These are phyloP conservation scores for Chlamydotis undulata DNA, from an alignment of 2,113 vertebrate genomes.

Conservation along the genomic window DNA sequence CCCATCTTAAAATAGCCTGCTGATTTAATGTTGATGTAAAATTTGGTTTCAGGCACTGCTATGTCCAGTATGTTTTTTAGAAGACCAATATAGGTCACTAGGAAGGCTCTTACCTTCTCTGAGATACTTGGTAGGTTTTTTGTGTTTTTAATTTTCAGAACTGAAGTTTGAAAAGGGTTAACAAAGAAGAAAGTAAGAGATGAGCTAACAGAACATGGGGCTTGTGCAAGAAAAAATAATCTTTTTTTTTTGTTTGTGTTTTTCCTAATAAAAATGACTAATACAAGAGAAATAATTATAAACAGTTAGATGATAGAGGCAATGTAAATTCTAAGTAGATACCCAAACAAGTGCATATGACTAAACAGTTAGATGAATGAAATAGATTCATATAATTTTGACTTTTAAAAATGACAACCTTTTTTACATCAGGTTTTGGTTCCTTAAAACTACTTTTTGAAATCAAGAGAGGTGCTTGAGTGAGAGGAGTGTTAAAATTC, in stretches of 20 bases:
- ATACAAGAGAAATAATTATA: not conserved
- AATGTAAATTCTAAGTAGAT: not conserved
- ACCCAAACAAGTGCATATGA: not conserved
- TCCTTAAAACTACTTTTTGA: not conserved
- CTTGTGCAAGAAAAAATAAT: not conserved
- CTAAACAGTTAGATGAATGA: not conserved
- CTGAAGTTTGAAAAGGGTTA: not conserved
- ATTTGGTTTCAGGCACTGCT: not conserved
- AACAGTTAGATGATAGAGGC: not conserved
- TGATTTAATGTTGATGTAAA: not conserved
- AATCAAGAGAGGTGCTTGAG: not conserved
- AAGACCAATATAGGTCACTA: not conserved
- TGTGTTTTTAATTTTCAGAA: not conserved
- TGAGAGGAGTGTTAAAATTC: not conserved
- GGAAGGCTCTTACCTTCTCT: not conserved
- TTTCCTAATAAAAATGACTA: not conserved
- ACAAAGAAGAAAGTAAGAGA: not conserved
- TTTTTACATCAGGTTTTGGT: not conserved
- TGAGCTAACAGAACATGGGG: not conserved
- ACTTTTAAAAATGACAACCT: not conserved
- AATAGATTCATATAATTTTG: not conserved
- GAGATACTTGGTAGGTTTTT: not conserved
- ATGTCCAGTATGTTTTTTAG: not conserved
- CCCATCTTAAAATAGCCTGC: not conserved
- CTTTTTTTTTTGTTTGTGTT: accelerated